Evolutionary conservation across 2,888 invertebrate species (phyloP).

Genomic region (Nemotelus nigrinus): DNA sequence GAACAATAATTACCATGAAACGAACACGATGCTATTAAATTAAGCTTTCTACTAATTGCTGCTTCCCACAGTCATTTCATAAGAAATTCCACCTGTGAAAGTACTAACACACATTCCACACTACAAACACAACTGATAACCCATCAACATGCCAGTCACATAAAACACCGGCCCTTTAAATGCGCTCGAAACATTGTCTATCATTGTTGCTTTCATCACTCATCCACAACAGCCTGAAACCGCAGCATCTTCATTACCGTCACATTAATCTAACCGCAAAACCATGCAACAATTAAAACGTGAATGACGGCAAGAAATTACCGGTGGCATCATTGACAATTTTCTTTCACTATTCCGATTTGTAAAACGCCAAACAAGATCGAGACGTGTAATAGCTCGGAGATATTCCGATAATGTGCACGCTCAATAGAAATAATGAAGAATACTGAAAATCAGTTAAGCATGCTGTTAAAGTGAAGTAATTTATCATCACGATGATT

Average conservation of each 20-base stretch:
- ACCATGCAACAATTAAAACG: too few species aligned
- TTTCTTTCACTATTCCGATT: not conserved
- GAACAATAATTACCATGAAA: not conserved
- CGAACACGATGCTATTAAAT: not conserved
- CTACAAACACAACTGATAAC: not conserved
- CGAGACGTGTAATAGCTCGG: not conserved
- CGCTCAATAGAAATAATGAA: not conserved
- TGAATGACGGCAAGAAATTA: too few species aligned
- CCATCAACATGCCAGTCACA: not conserved
- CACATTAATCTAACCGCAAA: not conserved
- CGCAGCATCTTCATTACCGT: slow-evolving; percentile 13
- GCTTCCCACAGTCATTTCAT: not conserved
- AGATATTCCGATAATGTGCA: not conserved
- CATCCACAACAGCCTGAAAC: not conserved
- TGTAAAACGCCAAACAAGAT: not conserved
- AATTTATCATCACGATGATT: too few species aligned
- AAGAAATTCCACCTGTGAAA: slow-evolving; percentile 5
- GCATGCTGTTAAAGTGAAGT: too few species aligned
- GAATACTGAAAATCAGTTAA: not conserved
- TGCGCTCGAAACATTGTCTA: not conserved
- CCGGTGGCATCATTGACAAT: not conserved
- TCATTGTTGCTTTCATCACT: not conserved
- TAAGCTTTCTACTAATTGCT: slow-evolving; percentile 1
- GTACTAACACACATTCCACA: not conserved
- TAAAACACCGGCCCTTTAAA: not conserved